A percentile compares a stretch with the other conserved stretches of the same genome.
phyloP scores from a whole-genome alignment of 2,113 vertebrate genomes.

The Alexandromys fortis region DNA sequence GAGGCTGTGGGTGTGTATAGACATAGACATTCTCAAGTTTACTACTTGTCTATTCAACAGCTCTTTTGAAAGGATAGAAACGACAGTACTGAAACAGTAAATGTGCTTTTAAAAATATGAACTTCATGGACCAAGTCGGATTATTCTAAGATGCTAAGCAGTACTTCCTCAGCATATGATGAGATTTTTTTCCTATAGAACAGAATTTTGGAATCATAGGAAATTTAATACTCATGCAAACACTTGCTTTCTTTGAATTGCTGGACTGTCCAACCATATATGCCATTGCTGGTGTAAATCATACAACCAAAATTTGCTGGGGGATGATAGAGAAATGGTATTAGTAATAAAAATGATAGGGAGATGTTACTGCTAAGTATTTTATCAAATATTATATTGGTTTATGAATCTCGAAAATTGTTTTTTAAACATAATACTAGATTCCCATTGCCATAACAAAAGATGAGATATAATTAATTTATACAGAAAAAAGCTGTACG shows the following conservation, averaged over 20 bases:
- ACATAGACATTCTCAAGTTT: neutral
- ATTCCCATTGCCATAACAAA: neutral
- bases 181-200: neutral
- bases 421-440: too few relatives aligned
- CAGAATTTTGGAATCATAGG: neutral
- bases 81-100: neutral
- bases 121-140: neutral
- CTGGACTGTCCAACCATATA: neutral
- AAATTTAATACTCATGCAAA: neutral
- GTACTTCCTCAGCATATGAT: neutral
- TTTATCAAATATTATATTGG: neutral
- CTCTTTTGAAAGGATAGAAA: neutral
- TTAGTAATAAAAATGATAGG: neutral
- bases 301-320: neutral
- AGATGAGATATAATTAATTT: too few relatives aligned
- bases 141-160: neutral
- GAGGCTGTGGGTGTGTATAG: neutral
- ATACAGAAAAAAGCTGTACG: neutral
- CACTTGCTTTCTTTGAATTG: neutral
- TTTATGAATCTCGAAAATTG: neutral
- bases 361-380: neutral
- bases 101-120: neutral
- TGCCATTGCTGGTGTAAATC: neutral
- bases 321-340: neutral
- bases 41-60: slow-evolving; percentile 56